Percentiles rank a stretch among this genome's conserved stretches.
Evolutionary conservation across 2,797 vertebrate genomes (phyloP).

Genomic region (Pipistrellus pygmaeus): DNA sequence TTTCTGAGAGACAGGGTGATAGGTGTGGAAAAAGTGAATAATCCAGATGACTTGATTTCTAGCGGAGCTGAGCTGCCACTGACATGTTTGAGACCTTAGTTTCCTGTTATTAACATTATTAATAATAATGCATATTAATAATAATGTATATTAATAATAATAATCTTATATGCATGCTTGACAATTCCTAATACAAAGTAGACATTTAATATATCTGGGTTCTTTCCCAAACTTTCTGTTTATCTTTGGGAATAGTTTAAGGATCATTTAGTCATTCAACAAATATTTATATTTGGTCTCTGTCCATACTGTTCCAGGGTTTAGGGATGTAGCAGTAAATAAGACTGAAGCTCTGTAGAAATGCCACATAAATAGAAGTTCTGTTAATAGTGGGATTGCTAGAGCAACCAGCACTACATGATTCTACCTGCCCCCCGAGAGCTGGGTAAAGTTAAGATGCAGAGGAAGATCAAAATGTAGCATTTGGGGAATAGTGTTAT

Average conservation of each 20-base stretch:
- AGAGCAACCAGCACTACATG: neutral
- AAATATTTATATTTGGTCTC: neutral
- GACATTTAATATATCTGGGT: neutral
- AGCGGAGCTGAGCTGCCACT: neutral
- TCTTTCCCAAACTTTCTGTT: neutral
- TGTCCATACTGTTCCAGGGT: neutral
- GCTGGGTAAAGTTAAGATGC: neutral
- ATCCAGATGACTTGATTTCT: neutral
- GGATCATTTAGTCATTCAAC: neutral
- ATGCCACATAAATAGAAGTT: neutral
- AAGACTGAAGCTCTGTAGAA: neutral
- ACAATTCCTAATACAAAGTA: neutral
- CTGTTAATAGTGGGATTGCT: neutral
- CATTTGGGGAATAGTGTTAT: neutral
- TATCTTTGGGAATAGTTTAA: neutral
- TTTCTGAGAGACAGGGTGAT: neutral
- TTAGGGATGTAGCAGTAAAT: neutral
- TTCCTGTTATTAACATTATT: neutral
- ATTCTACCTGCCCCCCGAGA: neutral
- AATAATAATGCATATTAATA: neutral
- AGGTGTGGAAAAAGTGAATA: neutral
- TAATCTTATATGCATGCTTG: neutral
- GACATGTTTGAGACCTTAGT: neutral
- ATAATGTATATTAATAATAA: neutral
- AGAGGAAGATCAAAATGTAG: neutral